These are phyloP conservation scores for Dasysyrphus tricinctus DNA, from an alignment of 2,888 invertebrate genomes.

Conservation along the genomic window DNA sequence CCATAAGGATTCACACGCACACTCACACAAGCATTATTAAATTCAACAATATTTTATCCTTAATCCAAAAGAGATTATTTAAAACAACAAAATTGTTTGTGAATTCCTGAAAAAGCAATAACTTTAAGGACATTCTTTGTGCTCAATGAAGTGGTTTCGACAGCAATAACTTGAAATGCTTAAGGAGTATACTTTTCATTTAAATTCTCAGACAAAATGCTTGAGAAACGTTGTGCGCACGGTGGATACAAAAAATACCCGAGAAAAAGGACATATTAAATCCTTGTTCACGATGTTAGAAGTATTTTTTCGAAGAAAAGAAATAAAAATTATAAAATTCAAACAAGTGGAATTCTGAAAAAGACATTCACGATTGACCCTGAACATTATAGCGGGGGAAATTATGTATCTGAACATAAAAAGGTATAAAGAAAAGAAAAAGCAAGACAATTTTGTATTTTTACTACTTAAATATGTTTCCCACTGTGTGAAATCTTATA, in stretches of 20 bases:
- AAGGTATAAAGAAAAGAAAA: no score
- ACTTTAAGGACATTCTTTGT: slow-evolving; percentile 20
- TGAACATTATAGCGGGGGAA: not conserved
- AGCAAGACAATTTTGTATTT: not conserved
- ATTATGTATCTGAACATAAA: no score
- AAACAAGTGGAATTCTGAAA: slow-evolving; percentile 47
- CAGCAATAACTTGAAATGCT: slow-evolving; percentile 23
- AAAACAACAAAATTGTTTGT: slow-evolving; percentile 42
- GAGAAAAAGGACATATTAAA: slow-evolving; percentile 3
- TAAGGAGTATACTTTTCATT: slow-evolving; percentile 12
- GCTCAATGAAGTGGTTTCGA: slow-evolving; percentile 32
- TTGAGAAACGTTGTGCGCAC: not conserved
- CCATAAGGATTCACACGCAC: not conserved
- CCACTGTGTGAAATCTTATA: no score
- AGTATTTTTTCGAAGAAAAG: not conserved
- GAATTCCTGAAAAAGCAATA: slow-evolving; percentile 29
- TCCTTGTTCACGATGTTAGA: slow-evolving; percentile 1
- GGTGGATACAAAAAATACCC: not conserved
- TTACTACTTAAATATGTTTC: not conserved
- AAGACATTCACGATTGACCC: slow-evolving; percentile 48
- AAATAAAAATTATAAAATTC: slow-evolving; percentile 24
- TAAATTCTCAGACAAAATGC: slow-evolving; percentile 18
- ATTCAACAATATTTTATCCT: not conserved
- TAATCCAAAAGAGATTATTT: slow-evolving; percentile 26
- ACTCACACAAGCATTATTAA: not conserved